Percentiles rank a stretch among this genome's conserved stretches.
These are phyloP conservation scores for Stenodema calcarata DNA, from an alignment of 2,888 invertebrate species.

Conservation along the genomic window DNA sequence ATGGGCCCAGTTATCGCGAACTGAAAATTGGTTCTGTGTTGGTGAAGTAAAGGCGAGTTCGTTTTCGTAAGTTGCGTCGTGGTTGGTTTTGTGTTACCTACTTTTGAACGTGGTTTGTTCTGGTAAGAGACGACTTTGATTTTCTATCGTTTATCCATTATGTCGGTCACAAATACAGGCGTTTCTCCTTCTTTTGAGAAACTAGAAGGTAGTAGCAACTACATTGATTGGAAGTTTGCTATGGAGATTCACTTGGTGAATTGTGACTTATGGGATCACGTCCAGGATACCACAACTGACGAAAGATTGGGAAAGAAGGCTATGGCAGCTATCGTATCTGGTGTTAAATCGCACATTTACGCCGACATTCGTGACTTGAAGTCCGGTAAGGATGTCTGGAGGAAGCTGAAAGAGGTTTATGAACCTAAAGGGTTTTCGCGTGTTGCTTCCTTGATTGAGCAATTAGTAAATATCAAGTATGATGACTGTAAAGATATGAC, in stretches of 20 bases:
- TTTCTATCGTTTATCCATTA: not conserved
- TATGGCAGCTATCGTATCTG: slow-evolving; percentile 9
- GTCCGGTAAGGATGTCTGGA: slow-evolving; percentile 8
- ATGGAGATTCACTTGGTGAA: slow-evolving; percentile 17
- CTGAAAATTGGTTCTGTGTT: not conserved
- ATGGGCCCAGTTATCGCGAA: slow-evolving; percentile 32
- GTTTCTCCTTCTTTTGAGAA: slow-evolving; percentile 17
- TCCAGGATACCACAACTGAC: not conserved
- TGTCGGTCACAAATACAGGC: not conserved
- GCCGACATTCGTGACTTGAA: slow-evolving; percentile 9
- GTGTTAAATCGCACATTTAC: slow-evolving; percentile 20
- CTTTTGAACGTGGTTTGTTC: not conserved
- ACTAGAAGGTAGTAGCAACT: slow-evolving; percentile 30
- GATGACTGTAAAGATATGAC: not conserved
- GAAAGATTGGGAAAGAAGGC: slow-evolving; percentile 2
- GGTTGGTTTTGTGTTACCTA: not conserved
- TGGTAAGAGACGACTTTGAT: not conserved
- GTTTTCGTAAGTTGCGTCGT: slow-evolving; percentile 15
- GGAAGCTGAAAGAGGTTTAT: not conserved
- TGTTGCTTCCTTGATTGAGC: not conserved
- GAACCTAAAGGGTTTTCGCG: slow-evolving; percentile 9
- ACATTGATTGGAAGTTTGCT: slow-evolving; percentile 37
- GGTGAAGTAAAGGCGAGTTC: not conserved
- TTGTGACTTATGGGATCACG: not conserved
- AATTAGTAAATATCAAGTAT: not conserved